Base-by-base conservation (phyloP, 2,797 vertebrate species). In the Ctenosaura bakeri region DNA sequence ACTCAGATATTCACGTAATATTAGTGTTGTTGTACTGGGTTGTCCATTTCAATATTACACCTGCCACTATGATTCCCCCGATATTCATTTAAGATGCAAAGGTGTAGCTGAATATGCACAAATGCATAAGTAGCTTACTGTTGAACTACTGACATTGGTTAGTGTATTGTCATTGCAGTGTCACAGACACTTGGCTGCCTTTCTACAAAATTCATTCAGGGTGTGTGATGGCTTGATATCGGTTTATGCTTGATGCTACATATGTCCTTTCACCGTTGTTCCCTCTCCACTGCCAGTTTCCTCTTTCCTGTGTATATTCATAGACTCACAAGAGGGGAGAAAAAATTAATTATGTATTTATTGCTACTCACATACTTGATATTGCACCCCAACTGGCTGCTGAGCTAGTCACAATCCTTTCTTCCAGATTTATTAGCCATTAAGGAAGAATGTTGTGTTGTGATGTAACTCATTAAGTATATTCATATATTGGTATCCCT, bases 211-310 rank as follows among this genome's bases (percentile, higher is more conserved):
- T 52, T 12, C 85, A 10, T 78, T 90, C 2, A 0, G 91, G 3
- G 79, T n/a, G 18, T n/a, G 4, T 64, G 42, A 20, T 24, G 38
- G 4, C 32, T 83, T 50, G 13, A 0, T 81, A 64, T 89, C 76
- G 88, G 90, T 74, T 83, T 76, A 54, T 76, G 12, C 50, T 88
- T 81, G 50, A 42, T 54, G 66, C 71, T 77, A 22, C n/a, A 6
- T 46, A 1, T 87, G 73, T 62, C n/a, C 4, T 42, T 86, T 56
- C n/a, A 74, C 26, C 50, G n/a, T 74, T 2, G 16, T 87, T 87
- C 46, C 56, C 8, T 83, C 56, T 26, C 29, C 7, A 62, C 29
- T 22, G 59, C n/a, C 32, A 35, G 18, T 87, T 78, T 9, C 52
- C 12, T 59, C 13, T 13, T 74, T 66, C 9, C 42, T 12, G 59